These are phyloP conservation scores for Danio jaintianensis DNA, from an alignment of 2,797 vertebrate genomes.

Conservation along the genomic window DNA sequence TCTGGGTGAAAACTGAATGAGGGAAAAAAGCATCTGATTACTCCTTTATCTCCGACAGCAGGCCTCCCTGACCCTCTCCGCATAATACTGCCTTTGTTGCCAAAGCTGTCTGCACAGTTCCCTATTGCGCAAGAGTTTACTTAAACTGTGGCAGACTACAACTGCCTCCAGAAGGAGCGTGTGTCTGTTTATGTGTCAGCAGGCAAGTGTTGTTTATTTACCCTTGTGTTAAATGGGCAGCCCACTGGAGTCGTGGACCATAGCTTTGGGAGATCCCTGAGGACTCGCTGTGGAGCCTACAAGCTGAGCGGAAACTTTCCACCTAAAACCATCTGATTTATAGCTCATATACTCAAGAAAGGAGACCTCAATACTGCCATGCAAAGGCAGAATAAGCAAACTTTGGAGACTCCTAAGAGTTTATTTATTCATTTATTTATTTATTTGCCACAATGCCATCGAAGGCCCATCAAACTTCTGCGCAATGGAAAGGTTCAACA, in stretches of 20 bases:
- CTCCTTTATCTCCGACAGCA: conserved; percentile 36
- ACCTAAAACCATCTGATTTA: conserved; percentile 42
- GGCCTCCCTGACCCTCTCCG: conserved; percentile 35
- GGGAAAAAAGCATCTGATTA: conserved; percentile 29
- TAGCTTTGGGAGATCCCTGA: conserved; percentile 19
- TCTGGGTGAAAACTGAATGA: conserved; percentile 50
- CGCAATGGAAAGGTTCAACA: no score
- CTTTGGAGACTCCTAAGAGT: no score
- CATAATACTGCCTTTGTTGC: conserved; percentile 63
- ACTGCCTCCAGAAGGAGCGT: conserved; percentile 26
- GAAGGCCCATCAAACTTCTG: not conserved
- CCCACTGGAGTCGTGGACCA: conserved; percentile 25
- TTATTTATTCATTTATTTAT: no score
- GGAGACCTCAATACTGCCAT: not conserved
- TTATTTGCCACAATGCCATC: not conserved
- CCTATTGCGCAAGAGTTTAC: conserved; percentile 44
- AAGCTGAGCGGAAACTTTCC: conserved; percentile 33
- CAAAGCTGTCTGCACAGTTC: conserved; percentile 47
- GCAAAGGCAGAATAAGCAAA: not conserved
- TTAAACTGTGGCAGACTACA: conserved; percentile 35
- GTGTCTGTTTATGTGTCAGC: conserved; percentile 31
- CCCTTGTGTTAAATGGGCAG: conserved; percentile 24
- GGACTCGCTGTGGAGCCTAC: conserved; percentile 11
- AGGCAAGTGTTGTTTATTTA: conserved; percentile 41
- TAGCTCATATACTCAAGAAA: conserved; percentile 4